Evolutionary conservation across 2,113 vertebrate genomes (phyloP).

Genomic region (Panthera leo): DNA sequence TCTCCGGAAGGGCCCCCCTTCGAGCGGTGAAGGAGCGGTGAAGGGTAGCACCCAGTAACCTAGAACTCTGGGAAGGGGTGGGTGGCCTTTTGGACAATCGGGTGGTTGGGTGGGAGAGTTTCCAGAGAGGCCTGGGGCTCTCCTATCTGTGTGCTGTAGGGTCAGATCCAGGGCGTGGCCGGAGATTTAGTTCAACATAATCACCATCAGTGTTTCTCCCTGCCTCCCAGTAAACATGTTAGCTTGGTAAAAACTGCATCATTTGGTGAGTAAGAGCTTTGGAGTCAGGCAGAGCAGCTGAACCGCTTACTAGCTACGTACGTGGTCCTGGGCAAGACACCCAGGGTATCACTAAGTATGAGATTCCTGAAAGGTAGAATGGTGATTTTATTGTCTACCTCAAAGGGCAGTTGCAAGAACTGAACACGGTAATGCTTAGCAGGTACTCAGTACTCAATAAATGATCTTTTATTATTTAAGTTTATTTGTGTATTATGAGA

Average conservation of each 20-base stretch:
- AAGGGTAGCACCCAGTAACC: background rate
- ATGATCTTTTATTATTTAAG: background rate
- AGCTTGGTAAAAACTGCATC: background rate
- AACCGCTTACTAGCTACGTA: background rate
- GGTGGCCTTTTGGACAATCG: background rate
- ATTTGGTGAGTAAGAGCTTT: background rate
- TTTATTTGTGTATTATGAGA: too few species aligned
- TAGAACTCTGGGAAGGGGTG: background rate
- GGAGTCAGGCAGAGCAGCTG: background rate
- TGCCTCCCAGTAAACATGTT: background rate
- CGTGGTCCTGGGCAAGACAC: background rate
- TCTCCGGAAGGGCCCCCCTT: background rate
- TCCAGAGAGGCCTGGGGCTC: background rate
- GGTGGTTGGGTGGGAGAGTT: background rate
- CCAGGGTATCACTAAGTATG: background rate
- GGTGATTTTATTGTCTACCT: background rate
- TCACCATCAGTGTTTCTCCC: background rate
- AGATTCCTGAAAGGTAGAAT: background rate
- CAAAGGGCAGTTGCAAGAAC: background rate
- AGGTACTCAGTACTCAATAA: accelerated
- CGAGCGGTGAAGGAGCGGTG: background rate
- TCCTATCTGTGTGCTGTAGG: background rate
- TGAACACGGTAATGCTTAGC: too few species aligned
- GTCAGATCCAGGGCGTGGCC: background rate
- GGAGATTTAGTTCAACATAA: background rate